These are phyloP conservation scores for Phymanthus crucifer DNA, from an alignment of 92 coral and sea anemone genomes.

Conservation along the genomic window DNA sequence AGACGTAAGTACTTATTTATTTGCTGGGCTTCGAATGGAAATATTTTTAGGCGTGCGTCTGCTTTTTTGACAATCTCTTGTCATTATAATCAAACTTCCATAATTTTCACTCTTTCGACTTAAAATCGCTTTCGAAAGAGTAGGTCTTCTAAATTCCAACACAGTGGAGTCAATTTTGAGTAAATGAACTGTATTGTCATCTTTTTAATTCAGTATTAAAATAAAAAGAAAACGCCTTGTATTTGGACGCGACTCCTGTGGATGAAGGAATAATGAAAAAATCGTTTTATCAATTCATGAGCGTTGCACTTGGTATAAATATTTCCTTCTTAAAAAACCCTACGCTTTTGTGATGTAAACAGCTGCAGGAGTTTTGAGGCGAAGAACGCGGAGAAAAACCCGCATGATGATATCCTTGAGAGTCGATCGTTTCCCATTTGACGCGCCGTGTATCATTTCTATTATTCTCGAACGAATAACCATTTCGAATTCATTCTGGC, in stretches of 20 bases:
- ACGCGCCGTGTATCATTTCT: neutral
- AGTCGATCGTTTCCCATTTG: neutral
- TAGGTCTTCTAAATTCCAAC: slow-evolving; percentile 6
- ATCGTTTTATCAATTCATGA: slow-evolving; percentile 39
- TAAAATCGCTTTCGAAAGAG: slow-evolving; percentile 11
- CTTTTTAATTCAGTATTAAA: neutral
- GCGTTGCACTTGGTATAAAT: slow-evolving; percentile 30
- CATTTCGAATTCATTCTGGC: neutral
- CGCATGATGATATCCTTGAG: slow-evolving; percentile 10
- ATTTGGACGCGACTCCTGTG: slow-evolving; percentile 23
- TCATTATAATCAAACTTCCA: slow-evolving; percentile 31
- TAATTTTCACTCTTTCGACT: slow-evolving; percentile 11
- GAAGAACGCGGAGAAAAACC: slow-evolving; percentile 16
- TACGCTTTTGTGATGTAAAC: slow-evolving; percentile 18
- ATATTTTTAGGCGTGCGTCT: slow-evolving; percentile 9
- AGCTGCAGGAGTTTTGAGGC: slow-evolving; percentile 28
- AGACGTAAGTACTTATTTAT: slow-evolving; percentile 9
- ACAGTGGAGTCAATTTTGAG: neutral
- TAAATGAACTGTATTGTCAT: neutral
- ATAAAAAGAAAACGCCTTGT: slow-evolving; percentile 33
- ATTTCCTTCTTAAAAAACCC: slow-evolving; percentile 22
- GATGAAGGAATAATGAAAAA: slow-evolving; percentile 34
- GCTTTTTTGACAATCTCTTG: slow-evolving; percentile 13
- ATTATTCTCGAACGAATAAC: neutral
- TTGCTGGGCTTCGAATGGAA: neutral